Base-by-base conservation (phyloP, 2,888 invertebrate genomes). In the Fragum whitleyi region DNA sequence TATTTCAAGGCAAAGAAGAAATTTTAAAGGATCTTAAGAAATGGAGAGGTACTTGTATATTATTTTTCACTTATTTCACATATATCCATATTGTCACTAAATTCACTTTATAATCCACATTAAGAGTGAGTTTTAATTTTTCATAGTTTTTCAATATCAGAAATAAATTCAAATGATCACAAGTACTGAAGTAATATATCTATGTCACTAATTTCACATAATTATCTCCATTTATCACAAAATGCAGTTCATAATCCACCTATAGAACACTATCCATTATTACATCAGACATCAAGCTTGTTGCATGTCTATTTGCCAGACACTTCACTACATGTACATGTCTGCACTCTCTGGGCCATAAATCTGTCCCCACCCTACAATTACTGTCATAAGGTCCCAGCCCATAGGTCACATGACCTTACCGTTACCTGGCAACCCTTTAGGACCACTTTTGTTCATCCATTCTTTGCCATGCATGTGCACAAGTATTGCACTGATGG, bases 311-410 rank as follows among this genome's bases (percentile, higher is more conserved):
- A 47, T 29, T 36, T 0, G 23, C 69, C 42, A 42, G 65, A 65
- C 62, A 62, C 62, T n/a, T 62, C 36, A 62, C 36, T 36, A 29
- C 79, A 77, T 65, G 29, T 65, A 72, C 77, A 74, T 76, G 74
- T 69, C 61, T 79, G 70, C 61, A 67, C 39, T 55, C 51, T 47
- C 26, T 51, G 65, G 77, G 47, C 42, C 62, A 77, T 76, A 77
- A 81, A 81, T 71, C 70, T 74, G 69, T 76, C 73, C 70, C 61
- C 77, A 74, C 74, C 67, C 71, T 75, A 47, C 75, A 79, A 79
- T 79, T 75, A 79, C 62, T 71, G 75, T 75, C 71, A 78, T 77
- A 81, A 74, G 81, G 77, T 72, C 77, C 74, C 65, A 23, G 42
- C 39, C 57, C 51, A 69, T 69, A 69, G 72, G 61, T 72, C 72